These are phyloP conservation scores for Aporophyla lueneburgensis DNA, from an alignment of 2,888 invertebrate genomes.

Conservation along the genomic window DNA sequence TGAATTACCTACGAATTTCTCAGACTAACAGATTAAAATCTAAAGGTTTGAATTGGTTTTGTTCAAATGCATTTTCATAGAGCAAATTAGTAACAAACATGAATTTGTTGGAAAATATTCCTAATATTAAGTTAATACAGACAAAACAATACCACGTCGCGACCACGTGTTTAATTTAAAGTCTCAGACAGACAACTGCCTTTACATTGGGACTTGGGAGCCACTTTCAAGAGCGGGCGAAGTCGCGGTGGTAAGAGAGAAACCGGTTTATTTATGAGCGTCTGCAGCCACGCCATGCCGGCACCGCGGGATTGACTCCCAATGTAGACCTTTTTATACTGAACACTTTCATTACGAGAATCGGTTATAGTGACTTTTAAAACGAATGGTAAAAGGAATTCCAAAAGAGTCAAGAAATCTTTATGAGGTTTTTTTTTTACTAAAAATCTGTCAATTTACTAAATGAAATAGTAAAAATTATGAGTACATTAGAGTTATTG, in stretches of 20 bases:
- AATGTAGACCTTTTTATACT: conserved; percentile 44
- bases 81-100: neutral
- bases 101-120: neutral
- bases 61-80: neutral
- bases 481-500: neutral
- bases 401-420: neutral
- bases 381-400: neutral
- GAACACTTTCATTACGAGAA: conserved; percentile 46
- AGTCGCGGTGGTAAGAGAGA: conserved; percentile 29
- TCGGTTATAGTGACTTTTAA: neutral
- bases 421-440: neutral
- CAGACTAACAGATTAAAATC: no score
- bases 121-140: neutral
- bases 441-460: neutral
- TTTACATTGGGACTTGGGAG: conserved; percentile 20
- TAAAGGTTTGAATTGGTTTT: neutral
- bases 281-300: conserved; percentile 33
- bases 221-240: conserved; percentile 24
- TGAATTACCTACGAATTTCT: neutral
- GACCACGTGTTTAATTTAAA: conserved; percentile 56
- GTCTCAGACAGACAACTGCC: conserved; percentile 37
- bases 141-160: neutral
- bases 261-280: conserved; percentile 61
- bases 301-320: conserved; percentile 15
- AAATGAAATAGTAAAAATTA: neutral